phyloP scores from a whole-genome alignment of 2,797 vertebrate species.

The Halcyon leucocephala region DNA sequence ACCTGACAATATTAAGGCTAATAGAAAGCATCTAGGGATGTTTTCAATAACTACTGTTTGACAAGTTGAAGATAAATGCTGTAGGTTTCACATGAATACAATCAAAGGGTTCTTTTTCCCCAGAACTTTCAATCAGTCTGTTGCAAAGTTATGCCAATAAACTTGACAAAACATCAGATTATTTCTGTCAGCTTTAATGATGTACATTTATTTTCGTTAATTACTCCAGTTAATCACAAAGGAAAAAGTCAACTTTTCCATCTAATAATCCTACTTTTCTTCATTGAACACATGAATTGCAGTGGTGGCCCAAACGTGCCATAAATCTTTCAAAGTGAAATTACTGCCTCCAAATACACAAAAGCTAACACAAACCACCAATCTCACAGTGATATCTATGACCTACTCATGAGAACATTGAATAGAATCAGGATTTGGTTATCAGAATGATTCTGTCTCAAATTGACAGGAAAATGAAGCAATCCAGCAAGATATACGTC shows the following conservation, averaged over 20 bases:
- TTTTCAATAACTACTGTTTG: background rate
- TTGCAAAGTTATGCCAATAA: background rate
- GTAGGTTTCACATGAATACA: background rate
- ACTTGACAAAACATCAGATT: background rate
- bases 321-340: background rate
- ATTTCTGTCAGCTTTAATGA: background rate
- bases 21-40: background rate
- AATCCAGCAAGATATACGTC: background rate
- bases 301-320: background rate
- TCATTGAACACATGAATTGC: rapidly evolving
- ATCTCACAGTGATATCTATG: background rate
- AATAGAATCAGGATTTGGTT: background rate
- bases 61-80: background rate
- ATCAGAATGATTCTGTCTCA: background rate
- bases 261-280: background rate
- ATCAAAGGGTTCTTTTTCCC: background rate
- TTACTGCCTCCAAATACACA: background rate
- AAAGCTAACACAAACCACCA: rapidly evolving
- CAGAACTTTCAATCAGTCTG: background rate
- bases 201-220: background rate
- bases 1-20: background rate
- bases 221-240: background rate
- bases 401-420: background rate
- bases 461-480: rapidly evolving
- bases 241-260: background rate